A percentile compares a stretch with the other conserved stretches of the same genome.
phyloP scores from a whole-genome alignment of 2,888 invertebrate genomes.

The Agrochola macilenta region DNA sequence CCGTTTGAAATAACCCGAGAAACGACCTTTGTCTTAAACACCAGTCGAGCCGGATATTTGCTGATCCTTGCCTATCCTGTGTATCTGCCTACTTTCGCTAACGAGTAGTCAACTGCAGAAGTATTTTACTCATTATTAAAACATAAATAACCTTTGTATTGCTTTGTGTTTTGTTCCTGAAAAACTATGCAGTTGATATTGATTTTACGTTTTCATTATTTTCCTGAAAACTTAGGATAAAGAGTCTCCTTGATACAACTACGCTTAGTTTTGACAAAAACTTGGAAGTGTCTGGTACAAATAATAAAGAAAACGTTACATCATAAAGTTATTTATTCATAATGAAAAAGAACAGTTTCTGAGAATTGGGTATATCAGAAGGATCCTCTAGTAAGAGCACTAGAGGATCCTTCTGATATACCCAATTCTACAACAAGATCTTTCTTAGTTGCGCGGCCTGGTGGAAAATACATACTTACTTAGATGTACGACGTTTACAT shows the following conservation, averaged over 20 bases:
- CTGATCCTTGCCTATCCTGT: constrained; percentile 60
- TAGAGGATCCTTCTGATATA: too few species aligned
- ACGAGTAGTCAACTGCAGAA: constrained; percentile 52
- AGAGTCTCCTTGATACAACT: not conserved
- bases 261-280: not conserved
- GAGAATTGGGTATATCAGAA: constrained; percentile 5
- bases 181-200: not conserved
- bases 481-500: not conserved
- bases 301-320: not conserved
- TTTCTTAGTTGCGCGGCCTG: not conserved
- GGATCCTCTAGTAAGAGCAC: not conserved
- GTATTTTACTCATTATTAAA: constrained; percentile 45
- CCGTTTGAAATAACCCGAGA: constrained; percentile 66
- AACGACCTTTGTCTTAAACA: constrained; percentile 66
- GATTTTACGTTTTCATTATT: not conserved
- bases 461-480: not conserved
- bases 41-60: constrained; percentile 65
- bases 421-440: not conserved
- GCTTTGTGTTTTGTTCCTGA: constrained; percentile 2
- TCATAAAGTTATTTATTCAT: not conserved
- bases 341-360: constrained; percentile 8
- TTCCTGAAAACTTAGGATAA: not conserved
- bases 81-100: constrained; percentile 27
- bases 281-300: not conserved
- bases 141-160: not conserved